Conservation (phyloP, 2,113 vertebrate genomes). For the Pontoporia blainvillei region DNA sequence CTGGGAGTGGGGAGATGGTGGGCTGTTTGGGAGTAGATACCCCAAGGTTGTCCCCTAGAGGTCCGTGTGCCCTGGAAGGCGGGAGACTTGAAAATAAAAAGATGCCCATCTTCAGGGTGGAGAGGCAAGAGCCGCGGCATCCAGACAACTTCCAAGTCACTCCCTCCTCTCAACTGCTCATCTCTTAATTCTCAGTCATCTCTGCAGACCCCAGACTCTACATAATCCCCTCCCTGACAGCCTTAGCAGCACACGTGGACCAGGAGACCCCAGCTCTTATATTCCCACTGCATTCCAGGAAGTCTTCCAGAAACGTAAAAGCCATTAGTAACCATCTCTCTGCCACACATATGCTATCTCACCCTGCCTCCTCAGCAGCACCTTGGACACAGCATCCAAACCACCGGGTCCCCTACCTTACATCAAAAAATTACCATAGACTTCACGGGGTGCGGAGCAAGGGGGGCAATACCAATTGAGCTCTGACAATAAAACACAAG, state of each 20-base stretch:
- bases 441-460: accelerated
- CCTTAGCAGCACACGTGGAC: accelerated
- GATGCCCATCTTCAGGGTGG: not conserved
- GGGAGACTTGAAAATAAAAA: not conserved
- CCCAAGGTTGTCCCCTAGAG: not conserved
- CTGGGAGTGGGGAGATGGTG: not conserved
- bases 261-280: not conserved
- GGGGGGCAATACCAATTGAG: accelerated
- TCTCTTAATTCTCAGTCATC: not conserved
- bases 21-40: not conserved
- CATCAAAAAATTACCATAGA: too few relatives aligned
- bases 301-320: not conserved
- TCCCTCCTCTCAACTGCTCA: not conserved
- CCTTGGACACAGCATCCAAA: not conserved
- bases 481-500: not conserved
- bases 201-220: not conserved
- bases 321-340: accelerated
- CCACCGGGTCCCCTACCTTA: not conserved
- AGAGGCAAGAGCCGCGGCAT: too few relatives aligned
- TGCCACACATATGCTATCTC: accelerated
- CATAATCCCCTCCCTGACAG: not conserved
- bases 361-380: not conserved
- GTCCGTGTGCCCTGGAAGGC: not conserved
- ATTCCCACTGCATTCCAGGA: not conserved
- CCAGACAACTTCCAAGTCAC: not conserved